These are phyloP conservation scores for Drosophila mettleri DNA, from an alignment of 2,888 invertebrate species.

Conservation along the genomic window DNA sequence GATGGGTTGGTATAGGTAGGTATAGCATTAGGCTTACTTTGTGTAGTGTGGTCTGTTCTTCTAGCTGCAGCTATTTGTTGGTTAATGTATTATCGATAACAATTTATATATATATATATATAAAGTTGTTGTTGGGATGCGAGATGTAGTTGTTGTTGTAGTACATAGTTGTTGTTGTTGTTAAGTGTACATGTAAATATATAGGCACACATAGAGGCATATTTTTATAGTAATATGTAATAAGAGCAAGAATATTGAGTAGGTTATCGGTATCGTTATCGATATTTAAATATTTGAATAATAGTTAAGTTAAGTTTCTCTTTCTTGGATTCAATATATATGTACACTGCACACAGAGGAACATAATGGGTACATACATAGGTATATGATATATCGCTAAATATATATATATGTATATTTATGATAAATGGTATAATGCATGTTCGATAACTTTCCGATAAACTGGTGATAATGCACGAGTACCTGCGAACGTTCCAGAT, in stretches of 20 bases:
- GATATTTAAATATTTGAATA: conserved; percentile 44
- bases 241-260: conserved; percentile 39
- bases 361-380: conserved; percentile 42
- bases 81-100: conserved; percentile 65
- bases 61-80: conserved; percentile 83
- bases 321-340: conserved; percentile 32
- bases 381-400: conserved; percentile 5
- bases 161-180: conserved; percentile 39
- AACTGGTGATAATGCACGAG: conserved; percentile 85
- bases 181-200: conserved; percentile 77
- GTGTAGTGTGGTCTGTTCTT: conserved; percentile 84
- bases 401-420: conserved; percentile 35
- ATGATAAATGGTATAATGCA: conserved; percentile 41
- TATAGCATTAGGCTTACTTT: conserved; percentile 81
- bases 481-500: conserved; percentile 92
- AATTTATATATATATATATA: conserved; percentile 61
- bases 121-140: conserved; percentile 70
- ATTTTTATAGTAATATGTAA: conserved; percentile 41
- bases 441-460: conserved; percentile 38
- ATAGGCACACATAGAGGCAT: conserved; percentile 75
- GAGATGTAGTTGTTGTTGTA: conserved; percentile 54
- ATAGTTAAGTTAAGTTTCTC: conserved; percentile 17
- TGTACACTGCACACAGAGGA: conserved; percentile 59
- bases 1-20: conserved; percentile 39
- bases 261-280: conserved; percentile 35